These are phyloP conservation scores for Dendropsophus ebraccatus DNA, from an alignment of 2,113 vertebrate genomes.

Conservation along the genomic window DNA sequence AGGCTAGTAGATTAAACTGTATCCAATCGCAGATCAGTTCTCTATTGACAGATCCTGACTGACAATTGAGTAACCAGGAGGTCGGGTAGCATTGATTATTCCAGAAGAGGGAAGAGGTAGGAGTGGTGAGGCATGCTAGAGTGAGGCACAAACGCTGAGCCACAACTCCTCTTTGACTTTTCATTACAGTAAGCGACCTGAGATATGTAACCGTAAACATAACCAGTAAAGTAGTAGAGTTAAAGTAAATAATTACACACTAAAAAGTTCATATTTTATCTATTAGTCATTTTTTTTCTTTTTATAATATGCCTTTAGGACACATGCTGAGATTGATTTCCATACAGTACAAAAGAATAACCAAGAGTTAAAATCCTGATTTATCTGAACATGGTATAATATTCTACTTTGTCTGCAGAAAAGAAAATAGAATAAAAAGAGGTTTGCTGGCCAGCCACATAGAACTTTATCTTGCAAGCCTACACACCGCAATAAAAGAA, in stretches of 20 bases:
- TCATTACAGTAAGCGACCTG: no score
- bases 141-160: no score
- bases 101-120: no score
- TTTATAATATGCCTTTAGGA: not conserved
- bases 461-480: constrained; percentile 41
- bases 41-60: no score
- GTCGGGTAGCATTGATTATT: no score
- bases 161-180: no score
- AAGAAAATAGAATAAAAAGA: constrained; percentile 44
- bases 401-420: constrained; percentile 39
- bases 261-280: not conserved
- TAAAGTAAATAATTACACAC: not conserved
- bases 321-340: not conserved
- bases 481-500: constrained; percentile 38
- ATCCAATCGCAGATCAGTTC: no score
- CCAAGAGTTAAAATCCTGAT: constrained; percentile 33
- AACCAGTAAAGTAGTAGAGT: no score
- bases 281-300: not conserved
- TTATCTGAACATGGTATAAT: constrained; percentile 25
- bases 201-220: no score
- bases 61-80: no score
- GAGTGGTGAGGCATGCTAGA: no score
- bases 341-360: not conserved
- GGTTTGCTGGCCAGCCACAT: constrained; percentile 26
- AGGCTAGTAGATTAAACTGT: no score